Base-by-base conservation (phyloP, 53 echinoderm and acorn worm genomes). In the Mesocentrotus franciscanus region DNA sequence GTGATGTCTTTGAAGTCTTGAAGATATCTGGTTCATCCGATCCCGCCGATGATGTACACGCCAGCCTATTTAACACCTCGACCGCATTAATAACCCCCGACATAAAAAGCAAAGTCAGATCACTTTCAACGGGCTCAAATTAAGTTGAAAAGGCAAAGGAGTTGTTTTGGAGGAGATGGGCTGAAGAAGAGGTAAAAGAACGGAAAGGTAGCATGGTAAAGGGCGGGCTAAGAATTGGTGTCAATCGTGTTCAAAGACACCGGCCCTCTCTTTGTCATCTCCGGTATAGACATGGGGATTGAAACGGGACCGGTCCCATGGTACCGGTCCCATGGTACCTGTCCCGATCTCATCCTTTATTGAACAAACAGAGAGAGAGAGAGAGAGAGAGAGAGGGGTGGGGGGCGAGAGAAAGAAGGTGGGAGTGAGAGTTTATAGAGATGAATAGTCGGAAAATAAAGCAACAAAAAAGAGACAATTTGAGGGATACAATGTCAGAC, bases 201-300 rank as follows among this genome's bases (percentile, higher is more conserved):
- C 56, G 74, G 29, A 16, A 34, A 68, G 68, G 36, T 1, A 56
- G 56, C 4, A 16, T 10, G 49, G 56, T 10, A 35, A 72, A 56
- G 92, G 61, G 30, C 57, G 22, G 92, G 92, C 71, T 62, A 56
- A n/a, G 92, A 74, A 92, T 57, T 92, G 92, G 92, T 92, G 92
- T 74, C 74, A 72, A 72, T 56, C 13, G 57, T 59, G 94, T 61
- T 93, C 94, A 93, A 93, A 93, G 94, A 93, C 92, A 61, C 94
- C 94, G 94, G 81, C 62, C 61, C 60, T 56, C 32, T 74, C 93
- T 93, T 78, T 93, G 81, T 93, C 94, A 93, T 61, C 94, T 93
- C 94, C 94, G 94, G 94, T 93, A 60, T 93, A 93, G 94, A 93
- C 94, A 68, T 16, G 94, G 87, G 94, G 94, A 57, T 59, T 93